phyloP scores from a whole-genome alignment of 2,797 vertebrate genomes.

The Hemitrygon akajei region DNA sequence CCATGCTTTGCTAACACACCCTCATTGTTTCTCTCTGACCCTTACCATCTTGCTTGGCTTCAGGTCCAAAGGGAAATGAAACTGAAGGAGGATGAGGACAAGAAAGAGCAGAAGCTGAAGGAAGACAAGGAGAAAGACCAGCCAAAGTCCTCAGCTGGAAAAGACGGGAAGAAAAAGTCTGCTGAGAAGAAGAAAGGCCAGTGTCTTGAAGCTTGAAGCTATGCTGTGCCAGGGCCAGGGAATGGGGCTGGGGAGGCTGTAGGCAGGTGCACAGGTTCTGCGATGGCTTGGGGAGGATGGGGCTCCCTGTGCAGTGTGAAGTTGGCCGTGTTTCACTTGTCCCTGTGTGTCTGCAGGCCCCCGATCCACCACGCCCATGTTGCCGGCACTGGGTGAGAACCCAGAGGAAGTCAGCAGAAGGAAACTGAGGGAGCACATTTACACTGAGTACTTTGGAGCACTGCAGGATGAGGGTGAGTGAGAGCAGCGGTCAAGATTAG shows the following conservation, averaged over 20 bases:
- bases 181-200: not conserved
- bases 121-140: conserved; percentile 11
- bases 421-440: conserved; percentile 59
- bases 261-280: too few species aligned
- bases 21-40: not conserved
- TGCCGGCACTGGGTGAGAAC: conserved; percentile 48
- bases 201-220: not conserved
- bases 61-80: not conserved
- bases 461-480: conserved; percentile 69
- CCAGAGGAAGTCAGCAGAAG: conserved; percentile 48
- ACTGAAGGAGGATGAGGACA: conserved; percentile 10
- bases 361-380: not conserved
- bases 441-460: conserved; percentile 63
- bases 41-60: not conserved
- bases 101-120: conserved; percentile 5
- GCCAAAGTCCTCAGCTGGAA: not conserved
- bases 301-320: too few species aligned
- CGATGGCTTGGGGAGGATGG: too few species aligned
- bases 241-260: too few species aligned
- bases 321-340: too few species aligned
- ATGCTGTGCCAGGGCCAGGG: not conserved
- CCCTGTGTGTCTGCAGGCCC: not conserved
- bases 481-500: not conserved
- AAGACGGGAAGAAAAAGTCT: not conserved
- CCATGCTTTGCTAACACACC: not conserved